Percentiles rank a stretch among this genome's conserved stretches.
These are phyloP conservation scores for Tetheella fluctuosa DNA, from an alignment of 2,888 invertebrate genomes.

Conservation along the genomic window DNA sequence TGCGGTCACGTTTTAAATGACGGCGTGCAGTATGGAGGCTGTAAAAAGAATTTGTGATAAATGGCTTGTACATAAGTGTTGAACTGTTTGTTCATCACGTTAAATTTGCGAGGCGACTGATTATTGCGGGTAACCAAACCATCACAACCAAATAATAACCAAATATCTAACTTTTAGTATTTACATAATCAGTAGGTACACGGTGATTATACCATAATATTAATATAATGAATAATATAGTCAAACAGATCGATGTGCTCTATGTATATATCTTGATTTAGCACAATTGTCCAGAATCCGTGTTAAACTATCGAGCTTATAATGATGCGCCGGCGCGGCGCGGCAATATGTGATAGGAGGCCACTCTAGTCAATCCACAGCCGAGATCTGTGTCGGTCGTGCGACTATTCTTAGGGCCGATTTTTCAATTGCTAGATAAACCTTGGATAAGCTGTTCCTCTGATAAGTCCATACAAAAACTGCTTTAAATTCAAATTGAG, in stretches of 20 bases:
- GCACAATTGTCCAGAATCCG: background rate
- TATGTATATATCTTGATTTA: background rate
- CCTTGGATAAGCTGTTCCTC: no score
- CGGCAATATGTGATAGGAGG: background rate
- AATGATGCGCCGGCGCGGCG: background rate
- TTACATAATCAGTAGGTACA: slow-evolving; percentile 30
- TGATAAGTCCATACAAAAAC: no score
- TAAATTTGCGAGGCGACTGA: background rate
- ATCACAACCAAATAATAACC: slow-evolving; percentile 35
- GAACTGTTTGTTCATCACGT: no score
- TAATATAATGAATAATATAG: background rate
- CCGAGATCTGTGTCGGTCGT: no score
- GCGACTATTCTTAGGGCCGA: no score
- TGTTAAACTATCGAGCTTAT: background rate
- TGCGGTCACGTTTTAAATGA: no score
- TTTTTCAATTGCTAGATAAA: no score
- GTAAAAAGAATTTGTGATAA: no score
- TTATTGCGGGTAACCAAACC: background rate
- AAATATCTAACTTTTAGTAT: slow-evolving; percentile 25
- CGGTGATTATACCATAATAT: slow-evolving; percentile 16
- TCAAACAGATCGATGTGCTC: background rate
- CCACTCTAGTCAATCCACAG: no score
- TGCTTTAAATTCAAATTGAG: no score
- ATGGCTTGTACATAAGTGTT: no score
- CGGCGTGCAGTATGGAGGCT: no score